phyloP scores from a whole-genome alignment of 2,113 vertebrate genomes.

The Callorhinus ursinus region DNA sequence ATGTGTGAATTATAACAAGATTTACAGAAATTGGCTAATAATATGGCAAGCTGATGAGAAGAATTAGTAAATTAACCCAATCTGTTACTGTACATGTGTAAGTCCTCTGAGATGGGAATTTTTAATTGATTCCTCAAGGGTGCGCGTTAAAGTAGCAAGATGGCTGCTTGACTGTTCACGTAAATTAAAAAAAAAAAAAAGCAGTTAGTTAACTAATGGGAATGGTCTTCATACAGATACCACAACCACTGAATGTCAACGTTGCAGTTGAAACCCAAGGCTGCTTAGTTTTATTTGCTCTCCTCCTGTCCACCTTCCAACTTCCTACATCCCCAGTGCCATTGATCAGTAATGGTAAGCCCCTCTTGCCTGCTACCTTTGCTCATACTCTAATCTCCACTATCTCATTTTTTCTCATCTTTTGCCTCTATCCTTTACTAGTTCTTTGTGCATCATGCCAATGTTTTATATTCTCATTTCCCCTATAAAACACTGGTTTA shows the following conservation, averaged over 20 bases:
- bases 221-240: background rate
- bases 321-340: background rate
- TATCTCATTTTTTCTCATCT: background rate
- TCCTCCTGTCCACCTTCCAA: background rate
- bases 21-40: constrained; percentile 83
- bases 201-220: background rate
- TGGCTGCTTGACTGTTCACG: constrained; percentile 71
- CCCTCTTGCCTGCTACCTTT: fast-evolving
- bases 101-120: constrained; percentile 68
- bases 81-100: constrained; percentile 74
- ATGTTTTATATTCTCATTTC: background rate
- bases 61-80: constrained; percentile 79
- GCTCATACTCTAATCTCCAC: background rate
- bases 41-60: constrained; percentile 78
- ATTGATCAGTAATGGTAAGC: background rate
- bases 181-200: constrained; percentile 60
- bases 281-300: background rate
- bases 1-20: constrained; percentile 81
- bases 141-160: constrained; percentile 77
- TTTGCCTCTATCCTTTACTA: background rate
- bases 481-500: background rate
- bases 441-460: background rate
- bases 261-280: background rate
- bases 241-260: background rate
- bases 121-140: constrained; percentile 69